Conservation (phyloP, 2,888 invertebrate genomes). For the Tortrix viridana region DNA sequence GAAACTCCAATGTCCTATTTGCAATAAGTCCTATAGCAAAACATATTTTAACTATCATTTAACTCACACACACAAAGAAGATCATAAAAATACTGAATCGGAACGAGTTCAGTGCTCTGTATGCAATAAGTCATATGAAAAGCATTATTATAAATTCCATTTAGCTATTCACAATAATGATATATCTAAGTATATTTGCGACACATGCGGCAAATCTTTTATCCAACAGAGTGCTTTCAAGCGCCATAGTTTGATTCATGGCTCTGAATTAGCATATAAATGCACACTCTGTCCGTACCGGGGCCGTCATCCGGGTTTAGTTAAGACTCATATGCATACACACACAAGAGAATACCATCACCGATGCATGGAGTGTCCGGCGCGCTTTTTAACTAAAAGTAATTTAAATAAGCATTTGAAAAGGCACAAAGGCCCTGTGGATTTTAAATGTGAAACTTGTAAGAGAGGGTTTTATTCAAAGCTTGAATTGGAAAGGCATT, state of each 20-base stretch:
- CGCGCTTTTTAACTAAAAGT: conserved; percentile 55
- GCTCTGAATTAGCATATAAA: conserved; percentile 51
- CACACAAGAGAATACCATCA: conserved; percentile 57
- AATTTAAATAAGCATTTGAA: conserved; percentile 52
- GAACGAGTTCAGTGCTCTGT: conserved; percentile 31
- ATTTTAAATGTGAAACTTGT: conserved; percentile 39
- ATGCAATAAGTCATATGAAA: conserved; percentile 32
- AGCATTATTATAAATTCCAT: conserved; percentile 34
- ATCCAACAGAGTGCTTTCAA: conserved; percentile 48
- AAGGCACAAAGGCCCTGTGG: conserved; percentile 42
- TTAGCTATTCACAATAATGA: conserved; percentile 30
- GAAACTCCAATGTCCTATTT: conserved; percentile 39
- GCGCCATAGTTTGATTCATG: conserved; percentile 52
- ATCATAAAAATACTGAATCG: conserved; percentile 7
- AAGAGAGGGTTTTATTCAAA: conserved; percentile 38
- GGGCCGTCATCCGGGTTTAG: conserved; percentile 50
- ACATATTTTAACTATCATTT: conserved; percentile 39
- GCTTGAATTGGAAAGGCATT: conserved; percentile 47
- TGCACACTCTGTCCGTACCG: conserved; percentile 58
- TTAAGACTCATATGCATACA: conserved; percentile 55
- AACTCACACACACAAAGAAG: conserved; percentile 27
- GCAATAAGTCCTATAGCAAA: conserved; percentile 39
- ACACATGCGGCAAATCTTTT: conserved; percentile 54
- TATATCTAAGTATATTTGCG: conserved; percentile 50
- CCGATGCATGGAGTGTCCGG: conserved; percentile 52